These are phyloP conservation scores for Lasiurus borealis DNA, from an alignment of 2,113 vertebrate genomes.

Conservation along the genomic window DNA sequence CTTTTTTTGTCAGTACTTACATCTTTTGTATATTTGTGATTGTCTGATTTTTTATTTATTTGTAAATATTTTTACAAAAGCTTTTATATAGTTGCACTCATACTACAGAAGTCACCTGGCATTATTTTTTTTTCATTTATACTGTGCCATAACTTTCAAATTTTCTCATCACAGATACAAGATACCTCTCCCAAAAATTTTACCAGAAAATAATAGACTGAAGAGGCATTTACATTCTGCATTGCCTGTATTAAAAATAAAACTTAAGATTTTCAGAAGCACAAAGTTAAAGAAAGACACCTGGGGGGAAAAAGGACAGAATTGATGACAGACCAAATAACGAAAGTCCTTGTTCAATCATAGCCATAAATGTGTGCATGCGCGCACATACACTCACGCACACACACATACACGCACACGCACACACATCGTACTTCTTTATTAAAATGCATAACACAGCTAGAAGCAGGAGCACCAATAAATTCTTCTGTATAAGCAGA, in stretches of 20 bases:
- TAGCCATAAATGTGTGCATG: constrained; percentile 5
- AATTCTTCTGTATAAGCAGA: constrained; percentile 90
- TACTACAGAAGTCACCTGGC: background rate
- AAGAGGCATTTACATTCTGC: constrained; percentile 31
- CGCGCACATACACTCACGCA: background rate
- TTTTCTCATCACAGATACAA: background rate
- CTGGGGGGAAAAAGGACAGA: background rate
- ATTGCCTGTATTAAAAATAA: constrained; percentile 57
- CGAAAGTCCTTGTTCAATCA: constrained; percentile 58
- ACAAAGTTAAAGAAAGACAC: constrained; percentile 39
- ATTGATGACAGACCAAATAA: background rate
- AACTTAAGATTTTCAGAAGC: constrained; percentile 24
- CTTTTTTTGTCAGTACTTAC: background rate
- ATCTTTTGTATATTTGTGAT: background rate
- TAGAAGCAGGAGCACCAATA: constrained; percentile 89
- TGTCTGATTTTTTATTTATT: background rate
- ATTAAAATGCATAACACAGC: constrained; percentile 90
- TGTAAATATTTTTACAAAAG: background rate
- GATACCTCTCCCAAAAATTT: background rate
- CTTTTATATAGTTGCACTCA: background rate
- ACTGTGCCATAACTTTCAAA: background rate
- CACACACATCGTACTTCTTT: constrained; percentile 82
- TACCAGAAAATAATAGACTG: constrained; percentile 35
- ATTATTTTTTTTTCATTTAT: background rate
- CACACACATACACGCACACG: constrained; percentile 39